Percentiles rank a stretch among this genome's conserved stretches.
Evolutionary conservation across 2,797 vertebrate genomes (phyloP).

Genomic region (Sternotherus odoratus): DNA sequence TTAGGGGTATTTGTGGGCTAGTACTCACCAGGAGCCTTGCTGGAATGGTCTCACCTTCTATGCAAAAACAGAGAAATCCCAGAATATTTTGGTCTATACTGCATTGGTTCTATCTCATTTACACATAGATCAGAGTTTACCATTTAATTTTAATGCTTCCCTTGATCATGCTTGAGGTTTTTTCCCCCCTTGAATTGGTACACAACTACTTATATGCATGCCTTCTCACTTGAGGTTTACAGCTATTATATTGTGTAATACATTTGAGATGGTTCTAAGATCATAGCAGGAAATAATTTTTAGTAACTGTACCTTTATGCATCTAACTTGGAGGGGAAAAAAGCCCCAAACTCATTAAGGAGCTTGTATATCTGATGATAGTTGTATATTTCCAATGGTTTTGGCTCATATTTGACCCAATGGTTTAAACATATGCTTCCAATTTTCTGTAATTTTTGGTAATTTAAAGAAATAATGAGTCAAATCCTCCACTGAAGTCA

Average conservation of each 20-base stretch:
- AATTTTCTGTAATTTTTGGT: not conserved
- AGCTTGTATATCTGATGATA: not conserved
- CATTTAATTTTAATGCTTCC: not conserved
- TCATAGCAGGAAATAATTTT: not conserved
- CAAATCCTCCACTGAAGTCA: not conserved
- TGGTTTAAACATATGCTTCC: not conserved
- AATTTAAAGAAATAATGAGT: not conserved
- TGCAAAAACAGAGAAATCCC: not conserved
- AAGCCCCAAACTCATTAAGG: not conserved
- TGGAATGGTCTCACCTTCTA: not conserved
- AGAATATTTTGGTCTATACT: fast-evolving
- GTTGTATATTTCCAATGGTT: not conserved
- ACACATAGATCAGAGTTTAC: not conserved
- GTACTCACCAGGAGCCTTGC: not conserved
- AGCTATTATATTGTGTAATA: not conserved
- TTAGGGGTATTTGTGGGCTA: not conserved
- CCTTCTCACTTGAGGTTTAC: not conserved
- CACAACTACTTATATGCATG: not conserved
- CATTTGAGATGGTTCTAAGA: not conserved
- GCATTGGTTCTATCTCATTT: not conserved
- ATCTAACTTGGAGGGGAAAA: not conserved
- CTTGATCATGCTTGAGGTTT: not conserved
- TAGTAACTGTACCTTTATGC: not conserved
- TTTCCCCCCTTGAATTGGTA: not conserved
- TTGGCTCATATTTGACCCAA: not conserved